phyloP scores from a whole-genome alignment of 2,113 vertebrate species.

The Clarias macrocephalus region DNA sequence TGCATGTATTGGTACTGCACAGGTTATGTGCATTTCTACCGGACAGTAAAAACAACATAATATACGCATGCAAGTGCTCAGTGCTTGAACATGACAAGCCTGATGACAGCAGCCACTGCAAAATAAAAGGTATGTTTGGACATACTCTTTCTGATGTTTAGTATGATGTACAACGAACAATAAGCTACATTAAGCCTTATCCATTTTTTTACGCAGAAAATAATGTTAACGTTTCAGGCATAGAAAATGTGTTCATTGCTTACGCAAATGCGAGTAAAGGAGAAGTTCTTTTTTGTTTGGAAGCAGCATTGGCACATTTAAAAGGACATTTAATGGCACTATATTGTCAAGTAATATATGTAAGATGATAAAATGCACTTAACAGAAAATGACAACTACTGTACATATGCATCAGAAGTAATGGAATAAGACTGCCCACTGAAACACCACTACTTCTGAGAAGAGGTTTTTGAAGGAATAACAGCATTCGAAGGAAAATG shows the following conservation, averaged over 20 bases:
- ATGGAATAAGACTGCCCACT: not conserved
- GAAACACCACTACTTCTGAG: not conserved
- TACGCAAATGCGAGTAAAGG: not conserved
- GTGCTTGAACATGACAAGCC: not conserved
- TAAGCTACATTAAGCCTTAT: constrained; percentile 4
- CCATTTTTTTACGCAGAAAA: not conserved
- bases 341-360: not conserved
- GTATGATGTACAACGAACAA: not conserved
- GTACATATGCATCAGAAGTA: not conserved
- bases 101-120: not conserved
- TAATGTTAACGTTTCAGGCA: not conserved
- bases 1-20: not conserved
- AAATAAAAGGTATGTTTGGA: not conserved
- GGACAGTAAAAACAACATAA: not conserved
- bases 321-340: constrained; percentile 1
- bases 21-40: not conserved
- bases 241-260: not conserved
- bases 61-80: not conserved
- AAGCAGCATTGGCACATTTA: not conserved
- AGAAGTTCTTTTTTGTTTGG: not conserved
- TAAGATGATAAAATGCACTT: constrained; percentile 8
- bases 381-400: not conserved
- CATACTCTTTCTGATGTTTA: not conserved
- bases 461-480: not conserved
- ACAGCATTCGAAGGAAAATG: constrained; percentile 13